A percentile compares a stretch with the other conserved stretches of the same genome.
Evolutionary conservation across 2,888 invertebrate species (phyloP).

Genomic region (Schizaphis graminum): DNA sequence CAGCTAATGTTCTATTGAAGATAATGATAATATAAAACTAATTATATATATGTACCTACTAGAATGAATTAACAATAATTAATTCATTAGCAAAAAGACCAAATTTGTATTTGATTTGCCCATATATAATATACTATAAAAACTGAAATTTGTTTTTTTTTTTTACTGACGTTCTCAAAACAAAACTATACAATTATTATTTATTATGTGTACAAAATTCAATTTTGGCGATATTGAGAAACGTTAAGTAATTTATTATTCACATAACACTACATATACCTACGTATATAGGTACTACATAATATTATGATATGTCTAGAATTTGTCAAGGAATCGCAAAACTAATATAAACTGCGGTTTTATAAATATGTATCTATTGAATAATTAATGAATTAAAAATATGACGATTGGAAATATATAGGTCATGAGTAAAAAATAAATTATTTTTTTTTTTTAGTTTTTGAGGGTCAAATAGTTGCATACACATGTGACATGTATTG

Average conservation of each 20-base stretch:
- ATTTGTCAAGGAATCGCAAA: neutral
- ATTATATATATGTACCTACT: neutral
- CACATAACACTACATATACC: neutral
- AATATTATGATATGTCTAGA: neutral
- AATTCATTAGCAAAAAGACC: neutral
- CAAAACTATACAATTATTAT: neutral
- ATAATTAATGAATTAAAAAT: slow-evolving; percentile 15
- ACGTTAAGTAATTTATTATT: neutral
- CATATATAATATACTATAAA: neutral
- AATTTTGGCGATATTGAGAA: neutral
- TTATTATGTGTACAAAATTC: neutral
- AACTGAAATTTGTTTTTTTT: neutral
- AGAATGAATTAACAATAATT: neutral
- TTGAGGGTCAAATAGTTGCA: neutral
- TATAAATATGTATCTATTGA: neutral
- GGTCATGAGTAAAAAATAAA: neutral
- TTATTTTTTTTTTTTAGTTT: neutral
- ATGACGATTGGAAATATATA: neutral
- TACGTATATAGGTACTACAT: neutral
- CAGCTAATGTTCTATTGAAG: neutral
- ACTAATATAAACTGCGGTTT: neutral
- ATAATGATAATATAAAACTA: neutral
- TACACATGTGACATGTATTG: neutral
- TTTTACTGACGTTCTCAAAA: neutral
- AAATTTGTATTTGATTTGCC: neutral